Conservation (phyloP, 2,888 invertebrate species). For the Cyaniris semiargus region DNA sequence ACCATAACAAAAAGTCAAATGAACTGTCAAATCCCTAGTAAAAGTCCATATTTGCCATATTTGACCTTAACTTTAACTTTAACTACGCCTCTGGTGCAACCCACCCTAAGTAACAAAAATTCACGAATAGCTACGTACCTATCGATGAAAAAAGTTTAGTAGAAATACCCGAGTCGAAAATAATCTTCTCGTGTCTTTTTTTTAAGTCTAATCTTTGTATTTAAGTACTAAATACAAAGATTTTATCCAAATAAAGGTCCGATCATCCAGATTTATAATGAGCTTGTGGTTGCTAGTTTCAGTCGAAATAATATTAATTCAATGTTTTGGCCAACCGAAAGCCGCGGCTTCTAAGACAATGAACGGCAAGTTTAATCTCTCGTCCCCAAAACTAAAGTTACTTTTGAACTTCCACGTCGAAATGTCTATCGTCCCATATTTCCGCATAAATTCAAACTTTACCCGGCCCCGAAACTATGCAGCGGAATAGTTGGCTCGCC, state of each 20-base stretch:
- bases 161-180: not conserved
- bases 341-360: slow-evolving; percentile 42
- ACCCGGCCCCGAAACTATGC: slow-evolving; percentile 43
- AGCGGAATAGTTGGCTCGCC: slow-evolving; percentile 49
- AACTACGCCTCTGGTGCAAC: too few species aligned
- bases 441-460: slow-evolving; percentile 64
- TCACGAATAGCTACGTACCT: not conserved
- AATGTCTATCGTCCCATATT: slow-evolving; percentile 52
- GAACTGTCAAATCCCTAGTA: too few species aligned
- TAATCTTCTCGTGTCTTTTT: not conserved
- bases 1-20: too few species aligned
- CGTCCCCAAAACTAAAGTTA: slow-evolving; percentile 51
- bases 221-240: not conserved
- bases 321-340: slow-evolving; percentile 40
- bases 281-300: slow-evolving; percentile 11
- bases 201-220: too few species aligned
- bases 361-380: slow-evolving; percentile 57
- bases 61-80: too few species aligned
- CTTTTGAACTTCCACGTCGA: slow-evolving; percentile 45
- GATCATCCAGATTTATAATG: not conserved
- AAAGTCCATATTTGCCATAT: too few species aligned
- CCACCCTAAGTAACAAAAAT: not conserved
- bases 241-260: not conserved
- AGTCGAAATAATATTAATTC: slow-evolving; percentile 21
- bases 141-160: not conserved